These are phyloP conservation scores for Lagenorhynchus albirostris DNA, from an alignment of 2,113 vertebrate genomes.

Conservation along the genomic window DNA sequence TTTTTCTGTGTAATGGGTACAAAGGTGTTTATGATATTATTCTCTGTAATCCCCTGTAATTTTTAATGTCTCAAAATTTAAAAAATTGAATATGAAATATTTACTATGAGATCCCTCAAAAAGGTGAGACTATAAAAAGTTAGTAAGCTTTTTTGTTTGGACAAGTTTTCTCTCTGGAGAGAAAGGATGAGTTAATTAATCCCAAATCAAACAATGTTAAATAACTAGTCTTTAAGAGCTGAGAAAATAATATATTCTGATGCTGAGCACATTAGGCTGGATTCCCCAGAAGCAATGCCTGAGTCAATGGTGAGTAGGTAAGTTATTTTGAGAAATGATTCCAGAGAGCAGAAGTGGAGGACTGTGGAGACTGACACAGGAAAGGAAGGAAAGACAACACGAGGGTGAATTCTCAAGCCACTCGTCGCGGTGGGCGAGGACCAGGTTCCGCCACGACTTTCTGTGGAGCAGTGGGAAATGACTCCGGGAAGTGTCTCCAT, in stretches of 20 bases:
- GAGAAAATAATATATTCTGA: not conserved
- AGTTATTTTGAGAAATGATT: not conserved
- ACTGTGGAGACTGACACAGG: not conserved
- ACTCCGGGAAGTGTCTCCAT: no score
- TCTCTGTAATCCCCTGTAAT: not conserved
- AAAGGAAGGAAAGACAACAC: not conserved
- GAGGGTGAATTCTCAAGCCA: not conserved
- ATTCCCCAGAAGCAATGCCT: not conserved
- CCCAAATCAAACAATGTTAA: not conserved
- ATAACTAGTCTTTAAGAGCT: not conserved
- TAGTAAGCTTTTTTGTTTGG: not conserved
- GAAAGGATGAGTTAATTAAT: not conserved
- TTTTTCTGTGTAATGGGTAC: not conserved
- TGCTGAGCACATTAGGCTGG: not conserved
- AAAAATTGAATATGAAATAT: not conserved
- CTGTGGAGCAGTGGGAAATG: no score
- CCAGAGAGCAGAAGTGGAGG: not conserved
- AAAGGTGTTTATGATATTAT: not conserved
- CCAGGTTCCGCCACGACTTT: not conserved
- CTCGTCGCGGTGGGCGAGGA: not conserved
- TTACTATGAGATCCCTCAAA: not conserved
- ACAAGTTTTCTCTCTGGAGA: not conserved
- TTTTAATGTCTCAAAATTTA: not conserved
- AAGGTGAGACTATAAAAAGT: not conserved
- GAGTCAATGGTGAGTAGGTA: not conserved